Evolutionary conservation across 2,113 vertebrate species (phyloP).

Genomic region (Azemiops feae): DNA sequence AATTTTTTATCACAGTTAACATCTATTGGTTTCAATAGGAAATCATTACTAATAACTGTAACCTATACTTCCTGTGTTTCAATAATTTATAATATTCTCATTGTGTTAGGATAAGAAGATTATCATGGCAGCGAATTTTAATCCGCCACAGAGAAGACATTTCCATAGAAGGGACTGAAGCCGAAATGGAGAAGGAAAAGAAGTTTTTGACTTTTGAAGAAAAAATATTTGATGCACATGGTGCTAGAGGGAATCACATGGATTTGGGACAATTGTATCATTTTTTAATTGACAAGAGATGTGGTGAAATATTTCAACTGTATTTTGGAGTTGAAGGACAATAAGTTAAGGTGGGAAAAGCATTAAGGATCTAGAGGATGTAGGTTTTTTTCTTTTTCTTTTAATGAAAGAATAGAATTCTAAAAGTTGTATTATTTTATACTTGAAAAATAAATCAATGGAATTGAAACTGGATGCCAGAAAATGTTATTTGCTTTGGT

Average conservation of each 20-base stretch:
- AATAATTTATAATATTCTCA: conserved; percentile 22
- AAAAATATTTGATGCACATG: conserved; percentile 84
- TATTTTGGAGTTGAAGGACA: conserved; percentile 80
- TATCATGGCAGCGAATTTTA: conserved; percentile 96
- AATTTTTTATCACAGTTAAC: not conserved
- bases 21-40: not conserved
- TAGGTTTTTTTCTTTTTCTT: not conserved
- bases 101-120: conserved; percentile 80
- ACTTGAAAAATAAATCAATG: not conserved
- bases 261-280: conserved; percentile 94
- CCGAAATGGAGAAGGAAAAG: conserved; percentile 59
- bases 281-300: conserved; percentile 85
- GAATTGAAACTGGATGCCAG: not conserved
- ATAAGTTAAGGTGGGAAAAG: conserved; percentile 23
- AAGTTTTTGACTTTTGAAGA: conserved; percentile 89
- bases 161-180: conserved; percentile 66
- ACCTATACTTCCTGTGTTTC: conserved; percentile 1
- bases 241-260: conserved; percentile 90
- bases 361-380: not conserved
- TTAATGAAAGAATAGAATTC: conserved; percentile 23
- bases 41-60: not conserved
- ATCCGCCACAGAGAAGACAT: conserved; percentile 93
- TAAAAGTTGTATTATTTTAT: not conserved
- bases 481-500: not conserved
- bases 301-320: conserved; percentile 88